Evolutionary conservation across 2,888 invertebrate species (phyloP).

Genomic region (Pseudococcus jackbeardsleyi): DNA sequence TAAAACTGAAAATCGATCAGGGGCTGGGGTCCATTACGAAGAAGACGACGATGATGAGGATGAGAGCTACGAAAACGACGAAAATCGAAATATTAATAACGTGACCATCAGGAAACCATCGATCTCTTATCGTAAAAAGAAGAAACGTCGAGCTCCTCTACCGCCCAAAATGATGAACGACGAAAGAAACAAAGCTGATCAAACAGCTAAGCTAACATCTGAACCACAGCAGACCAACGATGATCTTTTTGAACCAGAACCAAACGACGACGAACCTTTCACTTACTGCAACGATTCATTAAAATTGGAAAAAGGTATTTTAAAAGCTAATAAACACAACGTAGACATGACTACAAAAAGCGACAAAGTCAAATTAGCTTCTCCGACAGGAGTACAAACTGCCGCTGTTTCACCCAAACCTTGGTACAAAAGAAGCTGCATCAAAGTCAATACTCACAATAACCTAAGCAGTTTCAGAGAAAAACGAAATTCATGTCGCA

Average conservation of each 20-base stretch:
- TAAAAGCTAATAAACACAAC: conserved; percentile 70
- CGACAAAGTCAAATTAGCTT: conserved; percentile 61
- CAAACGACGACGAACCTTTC: conserved; percentile 66
- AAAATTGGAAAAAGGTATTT: conserved; percentile 72
- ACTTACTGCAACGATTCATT: conserved; percentile 69
- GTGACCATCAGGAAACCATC: conserved; percentile 70
- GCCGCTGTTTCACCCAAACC: conserved; percentile 74
- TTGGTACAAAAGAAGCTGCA: conserved; percentile 76
- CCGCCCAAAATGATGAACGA: conserved; percentile 43
- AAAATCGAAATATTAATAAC: conserved; percentile 62
- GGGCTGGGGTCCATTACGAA: background rate
- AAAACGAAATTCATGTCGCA: conserved; percentile 32
- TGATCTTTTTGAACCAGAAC: background rate
- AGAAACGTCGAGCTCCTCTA: conserved; percentile 60
- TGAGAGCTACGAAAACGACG: background rate
- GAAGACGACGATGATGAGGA: background rate
- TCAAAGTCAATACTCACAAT: conserved; percentile 66
- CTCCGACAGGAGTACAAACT: conserved; percentile 69
- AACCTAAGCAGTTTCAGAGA: background rate
- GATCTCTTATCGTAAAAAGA: conserved; percentile 75
- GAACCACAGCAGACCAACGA: background rate
- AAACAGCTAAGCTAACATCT: conserved; percentile 58
- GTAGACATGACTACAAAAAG: background rate
- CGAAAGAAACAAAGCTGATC: conserved; percentile 65
- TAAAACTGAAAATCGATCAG: background rate